Conservation (phyloP, 2,888 invertebrate species). For the Hemaris fuciformis region DNA sequence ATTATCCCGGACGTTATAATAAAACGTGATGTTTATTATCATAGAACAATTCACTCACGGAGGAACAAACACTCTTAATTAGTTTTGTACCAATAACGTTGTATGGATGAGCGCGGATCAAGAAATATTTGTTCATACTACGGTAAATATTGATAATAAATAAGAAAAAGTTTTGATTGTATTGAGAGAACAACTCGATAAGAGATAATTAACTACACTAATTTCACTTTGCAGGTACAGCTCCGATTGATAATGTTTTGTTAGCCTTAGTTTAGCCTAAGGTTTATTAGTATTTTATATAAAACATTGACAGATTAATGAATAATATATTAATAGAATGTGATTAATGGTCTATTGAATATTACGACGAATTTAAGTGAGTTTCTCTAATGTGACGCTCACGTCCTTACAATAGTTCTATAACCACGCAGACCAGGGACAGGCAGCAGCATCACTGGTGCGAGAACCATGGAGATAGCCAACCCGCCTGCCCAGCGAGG, state of each 20-base stretch:
- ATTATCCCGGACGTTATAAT: background rate
- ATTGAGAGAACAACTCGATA: background rate
- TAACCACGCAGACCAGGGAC: no score
- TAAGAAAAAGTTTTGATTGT: background rate
- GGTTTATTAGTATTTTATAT: background rate
- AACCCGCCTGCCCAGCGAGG: no score
- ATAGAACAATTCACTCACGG: background rate
- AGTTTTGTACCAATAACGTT: background rate
- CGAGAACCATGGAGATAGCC: no score
- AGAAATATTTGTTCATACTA: background rate
- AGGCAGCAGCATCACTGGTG: no score
- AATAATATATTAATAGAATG: background rate
- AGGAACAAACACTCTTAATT: background rate
- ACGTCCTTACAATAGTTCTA: no score
- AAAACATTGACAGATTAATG: background rate
- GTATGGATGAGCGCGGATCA: background rate
- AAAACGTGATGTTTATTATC: slow-evolving; percentile 1
- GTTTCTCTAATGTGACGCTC: no score
- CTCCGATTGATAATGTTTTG: slow-evolving; percentile 1
- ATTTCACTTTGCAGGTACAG: background rate
- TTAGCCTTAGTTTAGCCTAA: background rate
- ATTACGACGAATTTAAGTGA: no score
- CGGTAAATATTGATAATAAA: no score
- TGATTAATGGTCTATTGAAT: no score
- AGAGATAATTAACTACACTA: background rate